Conservation (phyloP, 23 tunicate species). For the Oikopleura albicans region DNA sequence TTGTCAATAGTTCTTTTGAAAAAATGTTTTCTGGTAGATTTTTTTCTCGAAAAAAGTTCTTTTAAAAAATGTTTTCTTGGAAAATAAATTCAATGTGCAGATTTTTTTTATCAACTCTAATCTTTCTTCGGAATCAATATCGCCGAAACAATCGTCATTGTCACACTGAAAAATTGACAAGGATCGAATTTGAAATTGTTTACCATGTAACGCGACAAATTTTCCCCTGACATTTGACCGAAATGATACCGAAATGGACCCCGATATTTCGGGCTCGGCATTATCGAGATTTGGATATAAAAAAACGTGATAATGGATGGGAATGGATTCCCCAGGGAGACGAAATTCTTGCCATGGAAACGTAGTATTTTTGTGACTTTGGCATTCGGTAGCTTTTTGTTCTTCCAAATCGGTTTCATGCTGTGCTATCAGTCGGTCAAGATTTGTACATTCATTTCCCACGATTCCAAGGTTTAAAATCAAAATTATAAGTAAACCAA, state of each 20-base stretch:
- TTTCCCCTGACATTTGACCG: neutral
- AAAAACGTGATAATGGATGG: neutral
- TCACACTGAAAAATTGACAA: neutral
- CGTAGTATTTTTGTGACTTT: neutral
- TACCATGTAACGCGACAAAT: neutral
- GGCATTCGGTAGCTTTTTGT: neutral
- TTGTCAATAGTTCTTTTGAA: too few relatives aligned
- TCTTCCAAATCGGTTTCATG: neutral
- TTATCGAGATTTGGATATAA: neutral
- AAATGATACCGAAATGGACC: neutral
- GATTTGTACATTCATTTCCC: neutral
- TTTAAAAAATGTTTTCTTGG: too few relatives aligned
- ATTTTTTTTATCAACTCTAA: too few relatives aligned
- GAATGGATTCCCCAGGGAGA: conserved; percentile 1
- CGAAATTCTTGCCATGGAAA: conserved; percentile 10
- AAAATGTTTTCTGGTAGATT: too few relatives aligned
- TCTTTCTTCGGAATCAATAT: neutral
- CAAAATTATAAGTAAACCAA: neutral
- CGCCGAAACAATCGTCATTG: neutral
- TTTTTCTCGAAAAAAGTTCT: too few relatives aligned
- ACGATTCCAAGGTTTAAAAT: neutral
- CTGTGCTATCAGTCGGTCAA: neutral
- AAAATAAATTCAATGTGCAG: too few relatives aligned
- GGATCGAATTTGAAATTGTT: neutral
- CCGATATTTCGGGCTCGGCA: neutral